These are phyloP conservation scores for Asobara japonica DNA, from an alignment of 1,140 invertebrate species.

Conservation along the genomic window DNA sequence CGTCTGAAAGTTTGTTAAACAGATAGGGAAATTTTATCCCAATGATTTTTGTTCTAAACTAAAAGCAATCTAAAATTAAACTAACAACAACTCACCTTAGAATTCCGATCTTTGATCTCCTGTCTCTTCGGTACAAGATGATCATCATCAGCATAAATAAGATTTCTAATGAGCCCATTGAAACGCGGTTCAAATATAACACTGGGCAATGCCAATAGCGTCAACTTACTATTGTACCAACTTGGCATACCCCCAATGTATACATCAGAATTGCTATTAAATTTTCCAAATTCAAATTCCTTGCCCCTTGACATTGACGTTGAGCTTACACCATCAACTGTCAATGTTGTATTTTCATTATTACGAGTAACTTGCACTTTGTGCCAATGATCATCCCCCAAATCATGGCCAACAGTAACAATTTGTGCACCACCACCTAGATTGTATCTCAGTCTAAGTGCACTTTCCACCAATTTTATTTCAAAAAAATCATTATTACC, in stretches of 20 bases:
- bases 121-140: conserved; percentile 76
- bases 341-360: conserved; percentile 81
- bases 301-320: conserved; percentile 81
- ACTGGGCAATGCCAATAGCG: conserved; percentile 83
- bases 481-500: conserved; percentile 96
- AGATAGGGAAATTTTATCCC: too few relatives aligned
- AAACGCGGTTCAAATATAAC: conserved; percentile 93
- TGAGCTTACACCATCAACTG: conserved; percentile 82
- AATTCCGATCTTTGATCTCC: conserved; percentile 80
- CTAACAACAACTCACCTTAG: conserved; percentile 71
- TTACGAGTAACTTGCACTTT: conserved; percentile 81
- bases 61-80: not conserved
- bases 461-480: conserved; percentile 91
- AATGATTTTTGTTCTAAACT: not conserved
- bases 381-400: conserved; percentile 91
- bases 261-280: conserved; percentile 86
- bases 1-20: too few relatives aligned
- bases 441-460: conserved; percentile 87
- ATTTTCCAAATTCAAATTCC: conserved; percentile 87
- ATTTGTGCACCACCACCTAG: conserved; percentile 87
- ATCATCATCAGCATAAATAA: conserved; percentile 85
- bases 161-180: conserved; percentile 83
- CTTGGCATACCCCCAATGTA: conserved; percentile 92
- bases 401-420: conserved; percentile 83
- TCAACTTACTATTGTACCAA: conserved; percentile 86